Evolutionary conservation across 1,140 invertebrate species (phyloP), one percentile per base, ranked within the genome.

Genomic region (Trichonephila clavata): DNA sequence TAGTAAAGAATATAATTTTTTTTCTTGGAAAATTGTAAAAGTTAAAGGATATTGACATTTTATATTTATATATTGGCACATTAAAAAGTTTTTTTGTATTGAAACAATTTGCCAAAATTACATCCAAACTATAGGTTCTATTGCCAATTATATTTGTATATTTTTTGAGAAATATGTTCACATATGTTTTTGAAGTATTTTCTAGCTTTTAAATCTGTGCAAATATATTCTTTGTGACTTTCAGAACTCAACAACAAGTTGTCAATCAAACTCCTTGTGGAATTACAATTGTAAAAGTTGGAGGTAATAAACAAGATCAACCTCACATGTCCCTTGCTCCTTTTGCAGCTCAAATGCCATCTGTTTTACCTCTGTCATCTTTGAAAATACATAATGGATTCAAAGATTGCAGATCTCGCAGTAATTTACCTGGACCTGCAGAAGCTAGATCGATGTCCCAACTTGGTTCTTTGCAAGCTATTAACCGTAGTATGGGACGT

Each of bases 261-360:
- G 84, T 97, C n/a, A 97, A 97, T 95, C 97, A 97, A 94, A 97
- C 96, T 10, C 97, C 97, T 10, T 97, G 97, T 68, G 97, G 97
- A 32, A 97, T 98, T 0, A 98, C 97, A 8, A 97, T 98, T 63
- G 97, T 98, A 10, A 97, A 97, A 95, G 96, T 98, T 16, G 97
- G 97, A 24, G 97, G 97, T 80, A 95, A 95, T 83, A 95, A 95
- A 57, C 95, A 95, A 86, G 95, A 95, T 60, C 90, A 92, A n/a
- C 92, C 94, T n/a, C 93, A 94, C 24, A 65, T 83, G n/a, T 94
- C 94, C 61, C 94, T 90, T 24, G n/a, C 86, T 24, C 65, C 90
- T 59, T 83, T 89, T n/a, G 39, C 61, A 13, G 21, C 39, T 24
- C 81, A 81, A 20, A 61, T 43, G n/a, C 60, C 83, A 24, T 80